Evolutionary conservation across 2,113 vertebrate genomes (phyloP).

Genomic region (Cryptomyrus ogoouensis): DNA sequence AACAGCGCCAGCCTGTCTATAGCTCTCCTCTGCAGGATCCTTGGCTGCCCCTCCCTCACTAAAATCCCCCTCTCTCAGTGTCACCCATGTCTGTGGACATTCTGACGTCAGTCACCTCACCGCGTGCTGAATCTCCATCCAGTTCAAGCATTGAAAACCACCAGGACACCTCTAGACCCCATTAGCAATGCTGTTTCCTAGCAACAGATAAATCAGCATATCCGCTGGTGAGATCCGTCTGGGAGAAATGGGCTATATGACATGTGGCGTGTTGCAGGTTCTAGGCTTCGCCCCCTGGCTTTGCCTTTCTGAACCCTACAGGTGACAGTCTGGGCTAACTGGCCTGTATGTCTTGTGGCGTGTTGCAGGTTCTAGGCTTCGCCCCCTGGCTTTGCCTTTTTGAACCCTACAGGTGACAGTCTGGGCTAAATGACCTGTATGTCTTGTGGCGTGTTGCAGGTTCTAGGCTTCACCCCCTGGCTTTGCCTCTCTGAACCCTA

Average conservation of each 20-base stretch:
- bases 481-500: no score
- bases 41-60: neutral
- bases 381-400: neutral
- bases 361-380: neutral
- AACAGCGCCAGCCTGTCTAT: neutral
- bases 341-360: no score
- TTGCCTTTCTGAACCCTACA: neutral
- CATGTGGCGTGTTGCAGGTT: neutral
- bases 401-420: neutral
- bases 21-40: neutral
- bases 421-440: no score
- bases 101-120: neutral
- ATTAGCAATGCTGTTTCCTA: conserved; percentile 60
- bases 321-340: neutral
- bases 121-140: neutral
- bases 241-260: neutral
- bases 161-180: conserved; percentile 14
- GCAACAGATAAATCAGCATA: conserved; percentile 43
- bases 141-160: neutral
- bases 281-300: neutral
- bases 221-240: neutral
- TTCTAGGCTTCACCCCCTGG: no score
- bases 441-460: no score
- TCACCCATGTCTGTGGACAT: neutral
- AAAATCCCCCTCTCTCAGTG: neutral